These are phyloP conservation scores for Coranthus polyacanthus DNA, from an alignment of 2,797 vertebrate genomes.

Conservation along the genomic window DNA sequence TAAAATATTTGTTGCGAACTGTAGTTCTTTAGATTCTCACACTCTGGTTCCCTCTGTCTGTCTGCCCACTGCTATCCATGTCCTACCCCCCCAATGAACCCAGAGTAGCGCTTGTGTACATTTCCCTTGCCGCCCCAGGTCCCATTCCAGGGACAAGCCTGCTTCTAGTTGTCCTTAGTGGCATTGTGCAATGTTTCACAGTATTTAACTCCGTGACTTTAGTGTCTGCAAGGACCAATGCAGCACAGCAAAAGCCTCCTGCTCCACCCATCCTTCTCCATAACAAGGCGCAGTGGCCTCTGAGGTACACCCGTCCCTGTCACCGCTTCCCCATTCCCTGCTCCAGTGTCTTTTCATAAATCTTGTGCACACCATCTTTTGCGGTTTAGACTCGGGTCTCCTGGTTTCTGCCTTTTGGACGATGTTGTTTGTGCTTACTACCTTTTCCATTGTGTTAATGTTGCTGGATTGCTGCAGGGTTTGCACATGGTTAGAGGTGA, in stretches of 20 bases:
- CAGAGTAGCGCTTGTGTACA: slow-evolving; percentile 55
- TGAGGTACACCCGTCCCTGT: slow-evolving; percentile 23
- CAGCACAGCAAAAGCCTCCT: slow-evolving; percentile 56
- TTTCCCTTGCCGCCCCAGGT: slow-evolving; percentile 33
- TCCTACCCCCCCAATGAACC: slow-evolving; percentile 28
- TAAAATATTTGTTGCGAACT: slow-evolving; percentile 24
- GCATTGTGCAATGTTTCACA: slow-evolving; percentile 83
- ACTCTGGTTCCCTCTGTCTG: slow-evolving; percentile 14
- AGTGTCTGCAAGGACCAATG: slow-evolving; percentile 81
- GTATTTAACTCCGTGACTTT: slow-evolving; percentile 84
- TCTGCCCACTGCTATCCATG: slow-evolving; percentile 14
- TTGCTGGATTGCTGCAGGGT: slow-evolving; percentile 50
- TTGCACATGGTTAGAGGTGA: slow-evolving; percentile 35
- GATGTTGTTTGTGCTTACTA: slow-evolving; percentile 32
- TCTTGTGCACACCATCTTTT: slow-evolving; percentile 21
- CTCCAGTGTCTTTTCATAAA: slow-evolving; percentile 40
- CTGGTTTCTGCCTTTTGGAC: slow-evolving; percentile 42
- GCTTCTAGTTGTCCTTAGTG: slow-evolving; percentile 76
- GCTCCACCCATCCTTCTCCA: slow-evolving; percentile 19
- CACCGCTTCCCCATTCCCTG: slow-evolving; percentile 24
- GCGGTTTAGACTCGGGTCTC: slow-evolving; percentile 20
- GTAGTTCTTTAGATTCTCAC: slow-evolving; percentile 19
- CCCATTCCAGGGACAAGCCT: slow-evolving; percentile 60
- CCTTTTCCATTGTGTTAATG: slow-evolving; percentile 36
- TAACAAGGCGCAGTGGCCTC: slow-evolving; percentile 24